Percentiles rank a stretch among this genome's conserved stretches.
Evolutionary conservation across 2,113 vertebrate species (phyloP).

Genomic region (Climacteris rufus): DNA sequence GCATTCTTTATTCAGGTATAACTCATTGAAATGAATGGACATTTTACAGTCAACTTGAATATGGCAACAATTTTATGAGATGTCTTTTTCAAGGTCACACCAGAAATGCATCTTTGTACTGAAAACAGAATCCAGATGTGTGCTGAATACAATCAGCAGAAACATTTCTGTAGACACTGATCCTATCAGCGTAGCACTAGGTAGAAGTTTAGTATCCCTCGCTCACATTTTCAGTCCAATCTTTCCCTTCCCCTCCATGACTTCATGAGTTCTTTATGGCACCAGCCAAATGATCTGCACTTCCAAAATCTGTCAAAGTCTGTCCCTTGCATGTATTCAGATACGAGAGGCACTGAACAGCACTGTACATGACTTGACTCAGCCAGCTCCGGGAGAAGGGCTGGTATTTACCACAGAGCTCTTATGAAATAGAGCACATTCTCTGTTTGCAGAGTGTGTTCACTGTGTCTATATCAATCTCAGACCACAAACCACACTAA

Average conservation of each 20-base stretch:
- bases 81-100: background rate
- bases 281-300: background rate
- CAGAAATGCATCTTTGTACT: background rate
- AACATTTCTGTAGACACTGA: background rate
- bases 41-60: background rate
- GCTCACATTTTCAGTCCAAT: background rate
- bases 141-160: background rate
- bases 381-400: background rate
- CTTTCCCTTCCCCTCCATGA: background rate
- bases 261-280: background rate
- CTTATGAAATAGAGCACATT: background rate
- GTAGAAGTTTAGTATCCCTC: background rate
- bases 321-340: rapidly evolving
- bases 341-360: background rate
- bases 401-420: background rate
- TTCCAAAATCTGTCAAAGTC: background rate
- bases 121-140: conserved; percentile 19
- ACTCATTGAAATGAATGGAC: background rate
- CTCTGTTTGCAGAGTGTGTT: background rate
- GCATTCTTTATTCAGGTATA: background rate
- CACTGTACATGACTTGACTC: background rate
- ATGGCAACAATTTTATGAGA: background rate
- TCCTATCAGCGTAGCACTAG: background rate
- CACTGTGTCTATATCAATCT: background rate
- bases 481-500: background rate